Base-by-base conservation (phyloP, 2,797 vertebrate species). In the Philypnodon macrostomus region DNA sequence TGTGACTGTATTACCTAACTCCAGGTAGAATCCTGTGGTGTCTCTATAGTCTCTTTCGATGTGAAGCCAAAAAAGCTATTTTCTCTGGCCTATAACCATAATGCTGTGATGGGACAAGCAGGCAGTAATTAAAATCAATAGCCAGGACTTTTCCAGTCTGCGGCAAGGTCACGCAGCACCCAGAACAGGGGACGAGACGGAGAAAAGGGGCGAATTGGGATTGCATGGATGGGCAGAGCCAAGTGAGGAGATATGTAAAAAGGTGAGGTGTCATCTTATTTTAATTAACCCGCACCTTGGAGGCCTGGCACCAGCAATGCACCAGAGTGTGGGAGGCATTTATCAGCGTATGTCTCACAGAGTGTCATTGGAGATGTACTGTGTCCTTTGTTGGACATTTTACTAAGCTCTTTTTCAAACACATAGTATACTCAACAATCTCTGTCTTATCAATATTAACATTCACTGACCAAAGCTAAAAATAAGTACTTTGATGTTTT, bases 91-190 rank as follows among this genome's bases (percentile, higher is more conserved):
- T 85, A 85, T 92, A 84, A 73, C 81, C 88, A 88, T 90, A 78
- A 77, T 59, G 71, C 90, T 90, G 90, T 85, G 90, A 88, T 86
- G 83, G 88, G 86, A 91, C 88, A 87, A 90, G 89, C 85, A 79
- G 41, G 84, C 83, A 85, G 85, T 92, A 95, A 97, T 96, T 97
- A 96, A 96, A 98, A 96, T 97, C 94, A 95, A 95, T 96, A 94
- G 88, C 87, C 83, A 88, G 91, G 88, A 93, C 87, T 92, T 88
- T 81, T 85, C 65, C 85, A 87, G 90, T 90, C 88, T 88, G 85
- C 84, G 91, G 88, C 94, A 95, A 96, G 93, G 93, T 96, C 92
- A 92, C 82, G 85, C 73, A 82, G 45, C 58, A 49, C 66, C 65
- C 68, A 47, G 58, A 31, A 44, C 65, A 62, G 70, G 65, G 53